Conservation (phyloP, 2,888 invertebrate genomes). For the Euplagia quadripunctaria region DNA sequence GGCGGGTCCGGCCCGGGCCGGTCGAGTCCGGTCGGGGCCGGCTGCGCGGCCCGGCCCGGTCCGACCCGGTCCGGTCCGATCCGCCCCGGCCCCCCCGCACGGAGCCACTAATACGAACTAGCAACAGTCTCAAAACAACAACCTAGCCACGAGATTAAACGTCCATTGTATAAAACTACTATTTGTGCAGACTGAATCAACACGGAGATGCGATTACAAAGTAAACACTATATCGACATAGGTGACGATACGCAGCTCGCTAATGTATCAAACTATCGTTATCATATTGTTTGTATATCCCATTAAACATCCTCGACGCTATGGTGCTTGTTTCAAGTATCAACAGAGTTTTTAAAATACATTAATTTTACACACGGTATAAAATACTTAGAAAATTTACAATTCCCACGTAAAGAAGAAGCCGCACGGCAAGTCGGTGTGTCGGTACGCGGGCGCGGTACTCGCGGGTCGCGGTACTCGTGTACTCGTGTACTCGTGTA, state of each 20-base stretch:
- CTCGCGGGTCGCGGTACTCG: background rate
- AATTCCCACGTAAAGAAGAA: constrained; percentile 78
- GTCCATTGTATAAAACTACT: constrained; percentile 70
- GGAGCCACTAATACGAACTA: constrained; percentile 49
- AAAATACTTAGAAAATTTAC: constrained; percentile 87
- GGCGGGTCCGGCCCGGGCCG: constrained; percentile 17
- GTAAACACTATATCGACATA: constrained; percentile 60
- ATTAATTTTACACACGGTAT: constrained; percentile 82
- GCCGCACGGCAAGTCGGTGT: constrained; percentile 67
- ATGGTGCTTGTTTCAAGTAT: constrained; percentile 65
- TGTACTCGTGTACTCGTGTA: too few species aligned
- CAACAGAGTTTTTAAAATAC: constrained; percentile 74
- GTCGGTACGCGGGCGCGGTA: constrained; percentile 14
- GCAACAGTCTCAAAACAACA: constrained; percentile 63
- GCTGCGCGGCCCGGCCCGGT: constrained; percentile 2
- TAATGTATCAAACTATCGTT: constrained; percentile 60
- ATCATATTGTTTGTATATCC: constrained; percentile 54
- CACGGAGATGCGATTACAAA: constrained; percentile 57
- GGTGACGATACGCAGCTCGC: constrained; percentile 62
- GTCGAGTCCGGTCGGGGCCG: constrained; percentile 25
- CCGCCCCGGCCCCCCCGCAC: constrained; percentile 31
- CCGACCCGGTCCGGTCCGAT: constrained; percentile 8
- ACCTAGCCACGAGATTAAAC: constrained; percentile 65
- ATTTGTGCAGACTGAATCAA: constrained; percentile 75
- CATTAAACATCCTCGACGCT: constrained; percentile 59